Evolutionary conservation across 2,797 vertebrate species (phyloP).

Genomic region (Pteropus rufus): DNA sequence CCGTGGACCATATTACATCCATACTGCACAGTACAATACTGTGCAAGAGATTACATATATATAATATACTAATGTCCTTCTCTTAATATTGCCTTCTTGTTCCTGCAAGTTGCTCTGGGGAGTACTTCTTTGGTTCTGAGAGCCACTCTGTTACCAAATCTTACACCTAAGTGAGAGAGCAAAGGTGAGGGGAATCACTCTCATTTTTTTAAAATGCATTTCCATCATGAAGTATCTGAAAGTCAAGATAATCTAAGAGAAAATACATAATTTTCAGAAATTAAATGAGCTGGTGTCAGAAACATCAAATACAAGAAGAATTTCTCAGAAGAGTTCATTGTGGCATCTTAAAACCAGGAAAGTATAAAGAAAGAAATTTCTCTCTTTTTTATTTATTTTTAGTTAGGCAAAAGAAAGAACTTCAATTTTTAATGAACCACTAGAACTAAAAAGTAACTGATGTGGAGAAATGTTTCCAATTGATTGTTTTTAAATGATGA

Average conservation of each 20-base stretch:
- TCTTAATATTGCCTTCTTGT: background rate
- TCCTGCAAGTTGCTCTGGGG: background rate
- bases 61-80: background rate
- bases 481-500: background rate
- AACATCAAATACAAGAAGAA: background rate
- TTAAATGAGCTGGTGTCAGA: background rate
- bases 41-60: background rate
- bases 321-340: background rate
- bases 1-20: background rate
- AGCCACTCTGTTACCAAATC: background rate
- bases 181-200: background rate
- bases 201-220: background rate
- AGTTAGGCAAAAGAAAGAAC: background rate
- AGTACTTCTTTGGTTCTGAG: background rate
- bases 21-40: background rate
- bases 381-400: background rate
- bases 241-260: background rate
- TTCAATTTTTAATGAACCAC: background rate
- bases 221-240: background rate
- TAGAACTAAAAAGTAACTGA: background rate
- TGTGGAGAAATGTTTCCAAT: background rate
- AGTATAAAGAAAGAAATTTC: background rate
- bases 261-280: background rate
- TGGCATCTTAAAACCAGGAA: background rate
- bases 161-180: background rate